Base-by-base conservation (phyloP, 37 sponge, comb jelly and placozoan species). In the Dysidea cf. avara region DNA sequence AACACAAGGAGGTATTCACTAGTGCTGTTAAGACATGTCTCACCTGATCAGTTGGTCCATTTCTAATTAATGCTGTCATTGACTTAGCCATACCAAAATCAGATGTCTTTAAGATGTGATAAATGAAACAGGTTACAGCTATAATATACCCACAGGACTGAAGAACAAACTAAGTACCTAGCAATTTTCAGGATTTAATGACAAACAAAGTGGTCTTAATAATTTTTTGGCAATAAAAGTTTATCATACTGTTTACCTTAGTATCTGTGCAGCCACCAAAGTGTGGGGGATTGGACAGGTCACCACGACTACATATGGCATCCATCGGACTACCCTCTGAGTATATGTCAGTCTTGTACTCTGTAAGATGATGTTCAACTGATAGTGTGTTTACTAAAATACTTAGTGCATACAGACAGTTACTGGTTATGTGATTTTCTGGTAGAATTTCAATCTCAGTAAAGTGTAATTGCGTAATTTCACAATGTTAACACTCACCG, bases 221-320 rank as follows among this genome's bases (percentile, higher is more conserved):
- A 43, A 9, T 43, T 43, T 12, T 12, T 12, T 43, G 46, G 9
- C 9, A 12, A 43, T 5, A 9, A 43, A 43, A 9, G 5, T 12
- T 43, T 9, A 43, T n/a, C 1, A 17, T 17, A 28, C 39, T 37
- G 2, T 30, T 3, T 28, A 83, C 86, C 76, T 86, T 86, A 34
- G 87, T 67, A 43, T 86, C 87, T 35, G 53, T 67, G 62, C 87
- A 86, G 6, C 87, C 87, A 21, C 64, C 75, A 47, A 35, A 35
- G 7, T 25, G 17, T 2, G 87, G 81, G 35, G 48, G 14, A 24
- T 29, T 34, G 22, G 14, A 3, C 24, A 86, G 75, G 54, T 86
- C 87, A 2, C 81, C 87, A 53, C 87, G 87, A 43, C 81, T 73
- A 61, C 87, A 86, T 30, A 86, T 86, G 22, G 87, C 50, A 51